Evolutionary conservation across 1,140 invertebrate genomes (phyloP), one percentile per base, ranked within the genome.

Genomic region (Calosoma granatense): DNA sequence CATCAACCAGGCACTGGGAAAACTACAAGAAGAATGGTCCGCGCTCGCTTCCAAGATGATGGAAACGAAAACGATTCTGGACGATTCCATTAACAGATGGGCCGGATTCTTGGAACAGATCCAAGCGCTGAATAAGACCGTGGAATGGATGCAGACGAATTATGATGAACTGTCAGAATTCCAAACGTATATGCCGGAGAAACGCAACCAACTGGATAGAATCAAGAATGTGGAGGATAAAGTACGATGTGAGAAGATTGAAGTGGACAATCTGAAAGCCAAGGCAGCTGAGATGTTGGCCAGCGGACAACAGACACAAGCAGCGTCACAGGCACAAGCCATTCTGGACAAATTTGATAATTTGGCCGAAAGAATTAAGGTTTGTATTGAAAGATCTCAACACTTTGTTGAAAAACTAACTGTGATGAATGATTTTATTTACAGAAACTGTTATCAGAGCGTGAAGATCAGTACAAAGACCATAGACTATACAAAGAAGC

Each of bases 1-100:
- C 6, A 92, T 97, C 51, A 94, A 94, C 64, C 85, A 88, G 60
- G 81, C 84, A 19, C 74, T 97, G 15, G 82, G 86, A 12, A 81
- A 84, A 54, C 73, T 97, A 51, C 93, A 97, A 76, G 88, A 92
- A 66, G 84, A 92, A 63, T 96, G 92, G 88, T 93, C 92, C 53
- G 78, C 81, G 1, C 72, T 96, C 22, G 86, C 90, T 1, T 82
- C 90, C 0, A 87, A 88, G 68, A 92, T 97, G 81, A 82, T 92
- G 53, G 91, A 95, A 68, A 87, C 88, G 0, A 94, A 94, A 71
- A 81, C 87, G 0, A 81, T 86, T 58, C 72, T 95, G n/a, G 91
- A 94, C 71, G 90, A 94, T 65, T 89, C 87, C 1, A 86, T 94
- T 20, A 88, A 90, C 41, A 87, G 90, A 73, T 94, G 90, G 90